Evolutionary conservation across 2,797 vertebrate species (phyloP).

Genomic region (Pitangus sulphuratus): DNA sequence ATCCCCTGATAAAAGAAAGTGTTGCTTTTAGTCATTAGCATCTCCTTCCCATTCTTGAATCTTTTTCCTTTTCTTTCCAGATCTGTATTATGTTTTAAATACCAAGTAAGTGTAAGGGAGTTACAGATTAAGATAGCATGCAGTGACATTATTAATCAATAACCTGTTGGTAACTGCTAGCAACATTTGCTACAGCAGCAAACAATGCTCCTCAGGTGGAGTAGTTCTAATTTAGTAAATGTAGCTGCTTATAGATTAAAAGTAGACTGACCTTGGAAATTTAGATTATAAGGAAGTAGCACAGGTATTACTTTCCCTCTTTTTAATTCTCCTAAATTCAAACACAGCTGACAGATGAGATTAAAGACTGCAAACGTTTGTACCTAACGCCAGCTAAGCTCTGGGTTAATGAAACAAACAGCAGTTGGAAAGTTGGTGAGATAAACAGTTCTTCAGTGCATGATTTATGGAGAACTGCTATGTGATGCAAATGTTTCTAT

Average conservation of each 20-base stretch:
- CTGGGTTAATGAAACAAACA: constrained; percentile 26
- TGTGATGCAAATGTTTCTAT: not conserved
- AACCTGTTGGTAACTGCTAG: not conserved
- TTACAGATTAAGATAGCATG: not conserved
- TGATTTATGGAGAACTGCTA: not conserved
- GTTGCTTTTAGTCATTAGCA: not conserved
- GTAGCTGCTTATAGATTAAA: not conserved
- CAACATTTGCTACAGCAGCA: not conserved
- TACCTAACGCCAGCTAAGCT: not conserved
- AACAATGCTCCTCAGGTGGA: not conserved
- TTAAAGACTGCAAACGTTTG: not conserved
- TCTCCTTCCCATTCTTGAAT: not conserved
- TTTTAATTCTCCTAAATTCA: constrained; percentile 23
- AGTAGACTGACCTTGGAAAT: constrained; percentile 15
- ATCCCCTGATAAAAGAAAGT: not conserved
- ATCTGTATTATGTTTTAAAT: not conserved
- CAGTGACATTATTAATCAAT: not conserved
- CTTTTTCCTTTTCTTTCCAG: not conserved
- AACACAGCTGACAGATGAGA: not conserved
- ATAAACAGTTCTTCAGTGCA: not conserved
- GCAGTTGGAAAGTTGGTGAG: constrained; percentile 5
- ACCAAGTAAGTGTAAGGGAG: not conserved
- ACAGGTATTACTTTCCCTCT: not conserved
- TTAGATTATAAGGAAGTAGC: not conserved
- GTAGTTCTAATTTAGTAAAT: not conserved